Percentiles rank a stretch among this genome's conserved stretches.
These are phyloP conservation scores for Pipistrellus pygmaeus DNA, from an alignment of 2,797 vertebrate species.

Conservation along the genomic window DNA sequence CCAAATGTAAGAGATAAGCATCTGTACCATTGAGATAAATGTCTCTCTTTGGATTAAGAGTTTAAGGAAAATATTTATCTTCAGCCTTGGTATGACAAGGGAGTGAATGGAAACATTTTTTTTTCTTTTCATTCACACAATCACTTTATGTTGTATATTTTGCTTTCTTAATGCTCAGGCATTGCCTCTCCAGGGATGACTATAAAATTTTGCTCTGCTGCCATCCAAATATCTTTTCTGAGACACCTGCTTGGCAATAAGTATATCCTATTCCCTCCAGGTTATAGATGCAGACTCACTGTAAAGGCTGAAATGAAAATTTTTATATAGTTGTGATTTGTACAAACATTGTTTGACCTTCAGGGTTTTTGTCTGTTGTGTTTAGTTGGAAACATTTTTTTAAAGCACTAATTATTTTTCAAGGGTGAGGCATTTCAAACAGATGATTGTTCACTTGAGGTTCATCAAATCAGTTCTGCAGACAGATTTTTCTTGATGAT, in stretches of 20 bases:
- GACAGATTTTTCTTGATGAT: not conserved
- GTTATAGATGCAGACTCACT: not conserved
- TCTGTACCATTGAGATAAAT: constrained; percentile 49
- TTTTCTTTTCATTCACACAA: not conserved
- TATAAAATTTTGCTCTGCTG: not conserved
- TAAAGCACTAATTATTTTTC: not conserved
- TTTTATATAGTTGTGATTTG: constrained; percentile 7
- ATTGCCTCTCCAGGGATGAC: not conserved
- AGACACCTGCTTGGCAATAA: constrained; percentile 18
- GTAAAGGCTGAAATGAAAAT: not conserved
- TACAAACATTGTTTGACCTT: not conserved
- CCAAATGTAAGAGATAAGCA: constrained; percentile 2
- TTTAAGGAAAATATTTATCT: constrained; percentile 52
- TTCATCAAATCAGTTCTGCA: not conserved
- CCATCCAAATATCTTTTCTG: constrained; percentile 36
- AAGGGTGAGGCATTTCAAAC: not conserved
- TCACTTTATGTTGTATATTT: not conserved
- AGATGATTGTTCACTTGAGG: not conserved
- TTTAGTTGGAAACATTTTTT: constrained; percentile 27
- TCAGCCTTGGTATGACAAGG: constrained; percentile 31
- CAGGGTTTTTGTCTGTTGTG: not conserved
- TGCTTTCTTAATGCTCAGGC: constrained; percentile 21
- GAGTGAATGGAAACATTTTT: not conserved
- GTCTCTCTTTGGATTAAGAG: constrained; percentile 24
- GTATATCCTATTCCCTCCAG: not conserved